phyloP scores from a whole-genome alignment of 2,888 invertebrate species.

The Clostera curtula region DNA sequence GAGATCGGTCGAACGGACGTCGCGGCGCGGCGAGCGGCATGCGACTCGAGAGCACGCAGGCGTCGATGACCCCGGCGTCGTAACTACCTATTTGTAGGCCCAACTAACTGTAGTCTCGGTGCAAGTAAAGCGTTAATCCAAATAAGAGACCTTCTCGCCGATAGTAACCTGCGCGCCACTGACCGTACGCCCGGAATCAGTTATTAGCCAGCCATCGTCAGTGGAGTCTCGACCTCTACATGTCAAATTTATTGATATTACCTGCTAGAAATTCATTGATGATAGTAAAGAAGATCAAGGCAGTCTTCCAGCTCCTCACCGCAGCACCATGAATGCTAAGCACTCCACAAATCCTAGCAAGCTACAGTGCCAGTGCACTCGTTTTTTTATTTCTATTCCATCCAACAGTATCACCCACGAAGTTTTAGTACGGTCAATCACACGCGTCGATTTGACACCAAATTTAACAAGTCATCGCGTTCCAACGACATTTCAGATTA shows the following conservation, averaged over 20 bases:
- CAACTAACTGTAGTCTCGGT: constrained; percentile 23
- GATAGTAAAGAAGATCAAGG: too few species aligned
- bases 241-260: constrained; percentile 25
- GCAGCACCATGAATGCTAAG: constrained; percentile 10
- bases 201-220: constrained; percentile 23
- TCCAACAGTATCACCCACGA: too few species aligned
- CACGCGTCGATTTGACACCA: too few species aligned
- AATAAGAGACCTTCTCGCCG: constrained; percentile 6
- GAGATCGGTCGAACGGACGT: too few species aligned
- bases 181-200: constrained; percentile 23
- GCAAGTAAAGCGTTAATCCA: constrained; percentile 11
- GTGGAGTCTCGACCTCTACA: constrained; percentile 35
- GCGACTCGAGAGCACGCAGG: too few species aligned
- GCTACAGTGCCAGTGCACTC: too few species aligned
- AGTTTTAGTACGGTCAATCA: too few species aligned
- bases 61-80: constrained; percentile 26
- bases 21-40: too few species aligned
- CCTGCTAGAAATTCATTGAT: constrained; percentile 58
- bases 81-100: constrained; percentile 16
- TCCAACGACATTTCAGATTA: too few species aligned
- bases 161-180: constrained; percentile 10
- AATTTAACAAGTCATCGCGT: too few species aligned
- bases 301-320: constrained; percentile 8
- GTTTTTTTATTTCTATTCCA: too few species aligned
- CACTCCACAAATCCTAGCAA: constrained; percentile 10